phyloP scores from a whole-genome alignment of 2,797 vertebrate genomes.

The Lagothrix lagotricha region DNA sequence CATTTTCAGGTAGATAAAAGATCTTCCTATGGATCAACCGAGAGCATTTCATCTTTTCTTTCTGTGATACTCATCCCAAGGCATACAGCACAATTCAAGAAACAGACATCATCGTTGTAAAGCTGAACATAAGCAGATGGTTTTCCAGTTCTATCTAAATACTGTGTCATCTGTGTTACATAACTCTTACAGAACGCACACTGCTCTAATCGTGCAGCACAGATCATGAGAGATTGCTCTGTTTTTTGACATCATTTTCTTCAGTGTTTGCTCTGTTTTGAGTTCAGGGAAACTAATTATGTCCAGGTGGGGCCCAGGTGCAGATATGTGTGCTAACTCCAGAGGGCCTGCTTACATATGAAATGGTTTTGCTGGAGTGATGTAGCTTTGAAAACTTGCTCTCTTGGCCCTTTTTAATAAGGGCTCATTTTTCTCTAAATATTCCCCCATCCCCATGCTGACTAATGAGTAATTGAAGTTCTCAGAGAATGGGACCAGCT shows the following conservation, averaged over 20 bases:
- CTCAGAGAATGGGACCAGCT: background rate
- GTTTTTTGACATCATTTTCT: conserved; percentile 80
- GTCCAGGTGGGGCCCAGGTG: conserved; percentile 85
- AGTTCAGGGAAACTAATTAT: conserved; percentile 80
- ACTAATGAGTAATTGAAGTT: conserved; percentile 74
- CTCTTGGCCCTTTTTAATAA: conserved; percentile 82
- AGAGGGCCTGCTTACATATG: conserved; percentile 77
- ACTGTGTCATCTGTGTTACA: conserved; percentile 33
- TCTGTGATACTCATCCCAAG: background rate
- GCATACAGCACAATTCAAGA: background rate
- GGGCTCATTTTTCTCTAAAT: conserved; percentile 74
- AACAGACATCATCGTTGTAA: conserved; percentile 55
- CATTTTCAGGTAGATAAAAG: background rate
- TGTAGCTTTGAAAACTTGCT: conserved; percentile 79
- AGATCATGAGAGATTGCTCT: conserved; percentile 73
- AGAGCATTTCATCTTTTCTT: conserved; percentile 21
- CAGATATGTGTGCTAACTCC: conserved; percentile 76
- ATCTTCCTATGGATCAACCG: background rate
- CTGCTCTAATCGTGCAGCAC: conserved; percentile 34
- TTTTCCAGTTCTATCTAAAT: conserved; percentile 37
- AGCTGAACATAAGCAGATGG: conserved; percentile 45
- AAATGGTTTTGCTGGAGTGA: conserved; percentile 59
- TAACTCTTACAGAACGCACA: conserved; percentile 49
- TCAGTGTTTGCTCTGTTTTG: conserved; percentile 76
- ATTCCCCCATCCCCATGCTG: conserved; percentile 58